A percentile compares a stretch with the other conserved stretches of the same genome.
phyloP scores from a whole-genome alignment of 2,888 invertebrate species.

The Frankliniella fusca region DNA sequence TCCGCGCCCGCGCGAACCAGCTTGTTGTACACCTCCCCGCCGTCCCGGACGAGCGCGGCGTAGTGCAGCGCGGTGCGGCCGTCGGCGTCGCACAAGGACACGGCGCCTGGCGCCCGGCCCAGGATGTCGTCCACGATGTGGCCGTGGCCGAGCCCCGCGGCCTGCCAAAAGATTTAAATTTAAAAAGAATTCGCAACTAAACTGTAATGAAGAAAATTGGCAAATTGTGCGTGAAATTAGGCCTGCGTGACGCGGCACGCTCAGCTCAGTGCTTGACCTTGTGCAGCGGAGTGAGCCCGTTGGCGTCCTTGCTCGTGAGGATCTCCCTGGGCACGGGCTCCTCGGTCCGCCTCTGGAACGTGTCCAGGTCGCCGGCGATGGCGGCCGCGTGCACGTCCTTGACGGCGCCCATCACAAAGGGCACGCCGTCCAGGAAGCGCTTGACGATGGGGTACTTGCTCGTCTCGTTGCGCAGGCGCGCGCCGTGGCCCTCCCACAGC shows the following conservation, averaged over 20 bases:
- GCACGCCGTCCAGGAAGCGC: constrained; percentile 87
- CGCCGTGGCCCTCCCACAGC: constrained; percentile 86
- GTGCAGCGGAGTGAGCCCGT: constrained; percentile 81
- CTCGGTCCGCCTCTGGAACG: constrained; percentile 60
- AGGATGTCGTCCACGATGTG: constrained; percentile 71
- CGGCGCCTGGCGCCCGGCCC: constrained; percentile 63
- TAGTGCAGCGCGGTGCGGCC: constrained; percentile 86
- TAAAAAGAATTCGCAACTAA: no score
- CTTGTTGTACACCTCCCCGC: constrained; percentile 70
- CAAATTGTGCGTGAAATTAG: constrained; percentile 6
- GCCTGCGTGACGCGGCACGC: background rate
- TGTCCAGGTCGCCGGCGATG: constrained; percentile 70
- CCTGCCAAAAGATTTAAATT: constrained; percentile 50
- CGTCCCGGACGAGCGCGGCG: constrained; percentile 75
- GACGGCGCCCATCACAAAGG: constrained; percentile 82
- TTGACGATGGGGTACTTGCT: constrained; percentile 78
- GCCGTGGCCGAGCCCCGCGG: constrained; percentile 74
- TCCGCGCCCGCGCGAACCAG: constrained; percentile 79
- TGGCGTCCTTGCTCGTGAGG: constrained; percentile 69
- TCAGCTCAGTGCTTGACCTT: constrained; percentile 57
- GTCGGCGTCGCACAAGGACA: constrained; percentile 70
- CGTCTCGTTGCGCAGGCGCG: constrained; percentile 74
- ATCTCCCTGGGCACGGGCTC: constrained; percentile 68
- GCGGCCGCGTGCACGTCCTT: constrained; percentile 76
- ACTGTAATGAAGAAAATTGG: no score